Conservation (phyloP, 2,888 invertebrate species). For the Geotrupes spiniger region DNA sequence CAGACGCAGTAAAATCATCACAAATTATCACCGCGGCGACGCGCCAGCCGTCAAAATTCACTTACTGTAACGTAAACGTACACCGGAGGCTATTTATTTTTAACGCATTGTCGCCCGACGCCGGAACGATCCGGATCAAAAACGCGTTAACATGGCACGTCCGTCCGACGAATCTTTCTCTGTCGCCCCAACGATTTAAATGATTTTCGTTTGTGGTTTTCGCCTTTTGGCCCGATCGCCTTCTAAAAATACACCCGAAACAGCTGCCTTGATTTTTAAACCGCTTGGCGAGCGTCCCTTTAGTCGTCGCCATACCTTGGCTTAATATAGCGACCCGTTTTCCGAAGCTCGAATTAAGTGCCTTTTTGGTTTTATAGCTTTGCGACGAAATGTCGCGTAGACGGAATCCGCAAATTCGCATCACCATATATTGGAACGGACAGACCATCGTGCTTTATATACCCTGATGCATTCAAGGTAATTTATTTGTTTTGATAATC, state of each 20-base stretch:
- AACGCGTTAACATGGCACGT: too few species aligned
- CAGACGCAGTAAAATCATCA: too few species aligned
- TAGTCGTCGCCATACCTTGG: conserved; percentile 6
- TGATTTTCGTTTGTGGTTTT: background rate
- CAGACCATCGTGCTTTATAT: conserved; percentile 66
- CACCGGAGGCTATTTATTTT: too few species aligned
- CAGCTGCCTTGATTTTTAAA: conserved; percentile 3
- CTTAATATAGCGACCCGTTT: conserved; percentile 6
- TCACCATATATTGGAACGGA: conserved; percentile 66
- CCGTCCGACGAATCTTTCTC: too few species aligned
- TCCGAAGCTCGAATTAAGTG: background rate
- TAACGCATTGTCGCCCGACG: too few species aligned
- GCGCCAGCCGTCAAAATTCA: too few species aligned
- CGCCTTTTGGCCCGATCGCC: background rate
- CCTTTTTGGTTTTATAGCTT: too few species aligned
- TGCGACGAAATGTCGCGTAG: conserved; percentile 67
- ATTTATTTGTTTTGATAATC: conserved; percentile 1
- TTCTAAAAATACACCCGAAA: background rate
- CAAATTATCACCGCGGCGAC: too few species aligned
- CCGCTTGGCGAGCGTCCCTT: conserved; percentile 1
- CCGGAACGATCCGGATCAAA: too few species aligned
- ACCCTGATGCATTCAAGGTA: conserved; percentile 29
- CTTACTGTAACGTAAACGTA: too few species aligned
- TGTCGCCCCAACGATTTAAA: too few species aligned
- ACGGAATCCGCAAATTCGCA: conserved; percentile 63